Evolutionary conservation across 2,797 vertebrate species (phyloP), one percentile per base, ranked within the genome.

Genomic region (Enteromius fasciolatus): DNA sequence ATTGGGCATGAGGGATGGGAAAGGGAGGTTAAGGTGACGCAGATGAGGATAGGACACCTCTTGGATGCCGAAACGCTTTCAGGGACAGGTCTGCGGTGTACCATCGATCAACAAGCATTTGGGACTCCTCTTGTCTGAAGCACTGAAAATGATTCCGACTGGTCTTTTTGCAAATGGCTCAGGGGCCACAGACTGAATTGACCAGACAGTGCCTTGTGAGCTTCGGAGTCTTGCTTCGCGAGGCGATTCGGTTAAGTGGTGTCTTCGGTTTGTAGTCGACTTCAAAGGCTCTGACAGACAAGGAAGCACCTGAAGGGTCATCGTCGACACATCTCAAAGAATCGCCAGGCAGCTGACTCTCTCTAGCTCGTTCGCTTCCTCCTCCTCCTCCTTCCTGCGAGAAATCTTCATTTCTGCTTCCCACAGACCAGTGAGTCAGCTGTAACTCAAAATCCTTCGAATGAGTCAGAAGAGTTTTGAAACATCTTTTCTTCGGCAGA

Each of bases 401-500:
- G 57, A 81, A 64, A 75, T 20, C n/a, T 76, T 80, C 5, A 20
- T 66, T 80, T 61, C 52, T 68, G 50, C 50, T 28, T 80, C 78
- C 41, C 63, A 80, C 78, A 46, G 61, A 84, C 12, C 41, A 41
- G 80, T 85, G 85, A 86, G 41, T 87, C 81, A 84, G 81, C 76
- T 41, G 15, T 25, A 54, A 81, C 66, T 74, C 25, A 9, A 82
- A 76, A 82, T 72, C 54, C 46, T 68, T 39, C 23, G 28, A 36
- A 73, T 66, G 57, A 73, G 77, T 84, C 61, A 61, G 54, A 80
- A 59, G 63, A 64, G 64, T 80, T 84, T 76, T 50, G 61, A 12
- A 77, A 80, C 59, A 33, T 25, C 20, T 80, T 31, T 66, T 76
- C 63, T 84, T 15, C 9, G 4, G 44, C 76, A 61, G 50, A 73